Base-by-base conservation (phyloP, 2,797 vertebrate genomes). In the Coregonus suidteri region DNA sequence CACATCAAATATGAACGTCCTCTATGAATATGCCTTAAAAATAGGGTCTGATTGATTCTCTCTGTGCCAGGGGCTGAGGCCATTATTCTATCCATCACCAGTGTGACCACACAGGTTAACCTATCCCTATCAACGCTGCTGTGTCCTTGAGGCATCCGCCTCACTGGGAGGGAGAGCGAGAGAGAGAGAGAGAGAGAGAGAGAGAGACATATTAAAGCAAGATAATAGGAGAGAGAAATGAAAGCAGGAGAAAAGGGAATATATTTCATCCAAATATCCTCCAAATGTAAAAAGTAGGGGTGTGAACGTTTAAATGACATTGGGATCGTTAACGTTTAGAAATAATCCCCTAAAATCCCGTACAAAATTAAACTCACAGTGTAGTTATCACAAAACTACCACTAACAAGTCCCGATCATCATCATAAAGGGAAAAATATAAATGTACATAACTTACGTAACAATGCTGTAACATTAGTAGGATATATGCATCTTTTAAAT, bases 41-140 rank as follows among this genome's bases (percentile, higher is more conserved):
- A 69, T 34, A 59, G 37, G 56, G 52, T 64, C 69, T 79, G 73
- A 86, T 80, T 83, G 79, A 81, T 81, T 85, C 83, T 84, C 72
- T 80, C 78, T 56, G 31, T 71, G 79, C 62, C 75, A 79, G 51
- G 20, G 76, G 66, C 80, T 77, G 59, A 85, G 85, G 81, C 82
- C 66, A 85, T 88, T 86, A 82, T 75, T 87, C 54, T 82, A 88
- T 88, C 85, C 86, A 87, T 88, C 80, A 88, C 77, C 59, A 56
- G 53, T 72, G 84, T 72, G 84, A 85, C 78, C 79, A 84, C 75
- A 75, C 69, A 82, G 79, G 82, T 83, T 78, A 80, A 84, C 78
- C 76, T 3, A 1, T 71, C 69, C 64, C 74, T 76, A 79, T 65
- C 66, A 83, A 20, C 76, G 30, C 69, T 72, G 64, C 66, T 72